Evolutionary conservation across 2,888 invertebrate genomes (phyloP), one percentile per base, ranked within the genome.

Genomic region (Apamea monoglypha): DNA sequence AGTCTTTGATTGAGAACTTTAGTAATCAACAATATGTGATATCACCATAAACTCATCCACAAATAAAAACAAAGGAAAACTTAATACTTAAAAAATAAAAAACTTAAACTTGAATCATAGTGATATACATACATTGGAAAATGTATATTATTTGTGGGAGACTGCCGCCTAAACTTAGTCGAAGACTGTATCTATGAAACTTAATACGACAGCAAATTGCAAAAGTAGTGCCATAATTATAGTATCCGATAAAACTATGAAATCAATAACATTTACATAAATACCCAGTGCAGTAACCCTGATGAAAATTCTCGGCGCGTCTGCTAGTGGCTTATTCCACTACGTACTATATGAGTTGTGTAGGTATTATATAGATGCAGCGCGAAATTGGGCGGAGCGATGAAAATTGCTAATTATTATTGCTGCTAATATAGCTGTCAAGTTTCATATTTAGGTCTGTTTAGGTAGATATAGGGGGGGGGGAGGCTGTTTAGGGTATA

Each of bases 341-440:
- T 66, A 73, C 73, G 47, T 69, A 67, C 50, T 68, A 76, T 32
- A 79, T 40, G 36, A 69, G 53, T 32, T 80, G 71, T 74, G 68
- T 71, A 56, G 25, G n/a, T 72, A 61, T 18, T 61, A 75, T 18
- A 70, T 83, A 77, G 68, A 85, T 85, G 80, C 77, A 75, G 44
- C 63, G 74, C 40, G 74, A 77, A 86, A 85, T 85, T 83, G 75
- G 73, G 74, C 36, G 63, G 66, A 77, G 73, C 77, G 86, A 86
- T 83, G 85, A 78, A 85, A 85, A 85, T 86, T 83, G 81, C 77
- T 86, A 85, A 85, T 83, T 80, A 85, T 83, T 80, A 79, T 36
- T 40, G 63, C 53, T 25, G 67, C 67, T 77, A 76, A 80, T 80
- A 59, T 75, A n/a, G 56, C 50, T 56, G 72, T n/a, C 7, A 47